Evolutionary conservation across 2,797 vertebrate genomes (phyloP).

Genomic region (Hydrophis major): DNA sequence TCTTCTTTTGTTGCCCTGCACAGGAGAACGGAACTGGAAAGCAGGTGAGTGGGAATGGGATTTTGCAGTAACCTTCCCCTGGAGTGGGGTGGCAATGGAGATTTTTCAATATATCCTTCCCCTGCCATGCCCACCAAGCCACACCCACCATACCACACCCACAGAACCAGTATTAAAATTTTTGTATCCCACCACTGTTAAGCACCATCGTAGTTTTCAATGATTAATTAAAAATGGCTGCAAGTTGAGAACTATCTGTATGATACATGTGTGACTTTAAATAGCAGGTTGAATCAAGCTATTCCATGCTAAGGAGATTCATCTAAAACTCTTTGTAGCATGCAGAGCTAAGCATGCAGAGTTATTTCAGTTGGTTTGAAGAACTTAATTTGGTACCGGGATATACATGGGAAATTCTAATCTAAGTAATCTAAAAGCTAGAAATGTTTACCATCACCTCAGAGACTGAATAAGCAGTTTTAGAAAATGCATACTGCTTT

Average conservation of each 20-base stretch:
- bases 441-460: neutral
- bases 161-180: too few relatives aligned
- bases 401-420: neutral
- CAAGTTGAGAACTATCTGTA: neutral
- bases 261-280: neutral
- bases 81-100: too few relatives aligned
- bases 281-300: neutral
- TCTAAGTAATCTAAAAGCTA: neutral
- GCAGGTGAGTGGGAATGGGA: too few relatives aligned
- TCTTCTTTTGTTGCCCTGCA: too few relatives aligned
- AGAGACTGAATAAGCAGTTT: conserved; percentile 8
- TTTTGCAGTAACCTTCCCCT: too few relatives aligned
- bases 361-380: neutral
- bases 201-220: neutral
- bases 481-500: conserved; percentile 11
- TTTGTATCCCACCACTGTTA: too few relatives aligned
- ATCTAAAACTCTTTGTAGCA: neutral
- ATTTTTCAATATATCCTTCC: too few relatives aligned
- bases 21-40: too few relatives aligned
- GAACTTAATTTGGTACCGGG: neutral
- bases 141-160: too few relatives aligned
- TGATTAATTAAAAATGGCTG: neutral
- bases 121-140: too few relatives aligned
- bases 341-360: neutral
- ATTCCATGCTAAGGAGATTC: neutral